Base-by-base conservation (phyloP, 2,888 invertebrate species). In the Agrochola macilenta region DNA sequence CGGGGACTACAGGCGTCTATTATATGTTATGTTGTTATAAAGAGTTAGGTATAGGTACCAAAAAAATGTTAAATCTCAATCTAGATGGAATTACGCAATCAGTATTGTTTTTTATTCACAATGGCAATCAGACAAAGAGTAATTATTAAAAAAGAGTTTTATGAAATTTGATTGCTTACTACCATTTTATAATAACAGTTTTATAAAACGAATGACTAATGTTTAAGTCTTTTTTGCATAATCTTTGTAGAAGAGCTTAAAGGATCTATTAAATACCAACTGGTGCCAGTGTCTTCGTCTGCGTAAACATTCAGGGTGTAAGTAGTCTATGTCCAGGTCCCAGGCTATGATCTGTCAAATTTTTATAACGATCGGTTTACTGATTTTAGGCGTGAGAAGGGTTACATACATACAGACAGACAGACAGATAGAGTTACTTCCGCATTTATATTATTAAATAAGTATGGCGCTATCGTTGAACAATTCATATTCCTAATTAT, bases 111-210 rank as follows among this genome's bases (percentile, higher is more conserved):
- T 68, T 78, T 14, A 46, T 54, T 43, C 4, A 61, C 23, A 12
- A 39, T 63, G 0, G 14, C 14, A 35, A 54, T 26, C 80, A 63
- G 20, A 46, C 46, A 71, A 39, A 70, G 63, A 20, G 0, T 57
- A 57, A 71, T 46, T 14, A 46, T 64, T 80, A 30, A 72, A 79
- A 64, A 64, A 0, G 9, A 49, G 14, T 30, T 57, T 30, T 14
- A 20, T 23, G 30, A 30, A 71, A 49, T 30, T 46, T 43, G 20
- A 4, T 39, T 69, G 14, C 26, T 26, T 26, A 17, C 49, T 60
- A 39, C 17, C 7, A 76, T 20, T 57, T 73, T 63, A 58, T 49
- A 20, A 5, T 12, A 35, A 8, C 17, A 52, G 49, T 17, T 5
- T 49, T 49, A 49, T 49, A 49, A 49, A 39, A 52, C 5, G 17